Base-by-base conservation (phyloP, 2,888 invertebrate genomes). In the Teinopalpus imperialis region DNA sequence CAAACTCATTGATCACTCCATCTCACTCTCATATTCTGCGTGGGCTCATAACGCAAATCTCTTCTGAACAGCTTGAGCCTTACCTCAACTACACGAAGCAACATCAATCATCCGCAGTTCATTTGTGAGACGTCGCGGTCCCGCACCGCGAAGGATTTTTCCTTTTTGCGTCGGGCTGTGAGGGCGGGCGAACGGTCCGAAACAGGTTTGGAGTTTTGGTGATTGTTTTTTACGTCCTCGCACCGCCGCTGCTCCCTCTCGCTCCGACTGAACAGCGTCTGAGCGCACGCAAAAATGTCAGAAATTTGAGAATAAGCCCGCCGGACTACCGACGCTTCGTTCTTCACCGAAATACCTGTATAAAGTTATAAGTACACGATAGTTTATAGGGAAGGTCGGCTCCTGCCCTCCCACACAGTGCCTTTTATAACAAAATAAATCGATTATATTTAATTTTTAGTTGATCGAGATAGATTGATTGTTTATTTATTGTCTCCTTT, bases 401-500 rank as follows among this genome's bases (percentile, higher is more conserved):
- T 8, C 12, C 20, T 66, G 56, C n/a, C 59, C 61, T 53, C 61
- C 57, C 63, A 69, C 69, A 69, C 67, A 81, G 87, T 87, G 87
- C 86, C 88, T 87, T 86, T 74, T 80, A 73, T 72, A 77, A 77
- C 70, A 66, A 76, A 64, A 78, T 72, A 85, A 82, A 83, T 83
- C 77, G 77, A 82, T 78, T 80, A 74, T 83, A 85, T 87, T 86
- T 86, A 83, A 85, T 83, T 79, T 81, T 85, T 86, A 87, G 83
- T 87, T 86, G 64, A 82, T 80, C 81, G 74, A 85, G 63, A 86
- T 85, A 82, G 83, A 83, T 82, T 83, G 83, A 83, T 82, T 85
- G 81, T 87, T 88, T 86, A 88, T 88, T 88, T 87, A 87, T 87
- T 87, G 78, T 82, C 77, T 76, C 72, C 70, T 74, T 83, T 85